Conservation (phyloP, 2,888 invertebrate genomes). For the Ornithoptera priamus region DNA sequence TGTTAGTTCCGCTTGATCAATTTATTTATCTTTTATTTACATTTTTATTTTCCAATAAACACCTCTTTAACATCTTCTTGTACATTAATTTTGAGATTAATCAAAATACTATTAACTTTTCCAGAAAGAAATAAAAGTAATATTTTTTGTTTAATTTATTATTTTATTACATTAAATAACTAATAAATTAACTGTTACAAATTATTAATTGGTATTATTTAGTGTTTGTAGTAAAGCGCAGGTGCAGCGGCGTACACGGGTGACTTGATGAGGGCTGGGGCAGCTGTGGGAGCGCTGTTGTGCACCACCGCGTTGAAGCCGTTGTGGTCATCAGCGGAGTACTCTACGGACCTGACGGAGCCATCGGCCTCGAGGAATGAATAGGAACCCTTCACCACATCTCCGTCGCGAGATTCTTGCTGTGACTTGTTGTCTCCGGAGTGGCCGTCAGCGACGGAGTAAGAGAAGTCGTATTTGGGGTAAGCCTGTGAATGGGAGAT, state of each 20-base stretch:
- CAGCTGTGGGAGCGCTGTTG: constrained; percentile 56
- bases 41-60: too few relatives aligned
- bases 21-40: too few relatives aligned
- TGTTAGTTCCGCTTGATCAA: too few relatives aligned
- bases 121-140: too few relatives aligned
- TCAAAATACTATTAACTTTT: too few relatives aligned
- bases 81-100: too few relatives aligned
- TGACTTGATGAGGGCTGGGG: constrained; percentile 48
- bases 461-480: constrained; percentile 69
- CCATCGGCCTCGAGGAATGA: constrained; percentile 74
- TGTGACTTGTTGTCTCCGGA: constrained; percentile 76
- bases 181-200: constrained; percentile 3
- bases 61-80: too few relatives aligned
- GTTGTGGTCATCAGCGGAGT: constrained; percentile 73
- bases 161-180: background rate
- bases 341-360: constrained; percentile 72
- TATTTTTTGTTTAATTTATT: constrained; percentile 11
- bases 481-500: constrained; percentile 40
- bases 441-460: constrained; percentile 74
- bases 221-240: constrained; percentile 39
- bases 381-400: constrained; percentile 73
- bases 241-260: constrained; percentile 43
- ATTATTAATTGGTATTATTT: background rate
- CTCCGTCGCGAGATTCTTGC: constrained; percentile 73
- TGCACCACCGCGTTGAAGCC: constrained; percentile 66